Evolutionary conservation across 2,113 vertebrate genomes (phyloP), one percentile per base, ranked within the genome.

Genomic region (Rhinogobius similis): DNA sequence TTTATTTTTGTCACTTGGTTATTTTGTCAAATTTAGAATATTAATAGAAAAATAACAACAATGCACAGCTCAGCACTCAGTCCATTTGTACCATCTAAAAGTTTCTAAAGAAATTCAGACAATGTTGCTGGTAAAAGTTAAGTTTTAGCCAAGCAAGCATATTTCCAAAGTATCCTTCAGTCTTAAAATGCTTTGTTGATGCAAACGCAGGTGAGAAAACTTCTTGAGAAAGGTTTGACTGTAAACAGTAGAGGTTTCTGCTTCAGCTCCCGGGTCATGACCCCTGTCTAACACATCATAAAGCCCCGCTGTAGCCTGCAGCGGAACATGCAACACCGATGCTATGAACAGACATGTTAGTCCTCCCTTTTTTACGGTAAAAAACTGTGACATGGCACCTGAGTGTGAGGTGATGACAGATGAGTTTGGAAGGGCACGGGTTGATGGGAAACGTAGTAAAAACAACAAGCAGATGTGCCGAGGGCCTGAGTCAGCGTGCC

Each of bases 361-460:
- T 75, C 75, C 81, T 61, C 67, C 77, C 73, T 39, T 72, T 24
- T 85, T 90, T 88, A 89, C 82, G 1, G 88, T 90, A 89, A 82
- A 81, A 72, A 76, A 72, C 9, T 23, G 62, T 67, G 77, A 84
- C 79, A 80, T 67, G 76, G 68, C 82, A 44, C 44, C 65, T 68
- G 50, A 65, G 82, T 86, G 86, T 80, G 76, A 76, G 65, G 72
- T 61, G 81, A 82, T 87, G 88, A 92, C 62, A 83, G 89, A 89
- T 75, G 82, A 82, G 68, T 5, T 53, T 76, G 43, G 29, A 76
- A 77, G 75, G 88, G 89, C 77, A 75, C 75, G 84, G 58, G 81
- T 83, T 80, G 87, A 88, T 88, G 91, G 89, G 90, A 93, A 93
- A 81, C 27, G 67, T 73, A 83, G 85, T 81, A 61, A 82, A 78